Evolutionary conservation across 2,888 invertebrate species (phyloP).

Genomic region (Phymatocera aterrima): DNA sequence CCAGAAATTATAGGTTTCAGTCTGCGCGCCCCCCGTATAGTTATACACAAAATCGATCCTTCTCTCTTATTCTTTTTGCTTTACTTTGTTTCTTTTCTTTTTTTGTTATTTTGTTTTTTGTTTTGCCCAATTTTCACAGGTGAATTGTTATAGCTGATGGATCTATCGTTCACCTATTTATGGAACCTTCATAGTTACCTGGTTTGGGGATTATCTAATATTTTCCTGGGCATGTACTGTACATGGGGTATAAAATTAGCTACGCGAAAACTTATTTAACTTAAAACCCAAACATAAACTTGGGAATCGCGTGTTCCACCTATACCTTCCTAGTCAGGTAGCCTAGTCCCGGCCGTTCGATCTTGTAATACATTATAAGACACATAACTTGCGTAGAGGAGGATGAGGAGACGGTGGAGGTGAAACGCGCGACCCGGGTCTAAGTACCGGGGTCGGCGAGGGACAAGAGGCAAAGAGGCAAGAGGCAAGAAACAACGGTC

Average conservation of each 20-base stretch:
- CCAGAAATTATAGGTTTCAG: background rate
- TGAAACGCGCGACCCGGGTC: slow-evolving; percentile 10
- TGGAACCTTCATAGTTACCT: no score
- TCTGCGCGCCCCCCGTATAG: background rate
- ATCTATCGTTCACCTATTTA: no score
- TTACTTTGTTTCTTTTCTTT: no score
- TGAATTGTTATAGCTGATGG: no score
- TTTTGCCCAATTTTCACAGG: no score
- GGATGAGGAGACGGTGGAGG: background rate
- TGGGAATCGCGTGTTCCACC: slow-evolving; percentile 7
- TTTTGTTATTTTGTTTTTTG: no score
- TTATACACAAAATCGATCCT: no score
- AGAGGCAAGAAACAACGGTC: slow-evolving; percentile 42
- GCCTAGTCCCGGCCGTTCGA: background rate
- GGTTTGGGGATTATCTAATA: no score
- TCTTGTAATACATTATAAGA: background rate
- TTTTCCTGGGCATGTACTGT: no score
- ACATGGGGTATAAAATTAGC: background rate
- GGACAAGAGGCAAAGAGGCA: slow-evolving; percentile 10
- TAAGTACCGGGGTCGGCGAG: slow-evolving; percentile 24
- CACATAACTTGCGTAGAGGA: slow-evolving; percentile 2
- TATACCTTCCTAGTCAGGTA: no score
- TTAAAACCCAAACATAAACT: background rate
- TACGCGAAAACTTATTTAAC: background rate
- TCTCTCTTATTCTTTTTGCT: no score